Conservation (phyloP, 2,888 invertebrate genomes). For the Sipha maydis region DNA sequence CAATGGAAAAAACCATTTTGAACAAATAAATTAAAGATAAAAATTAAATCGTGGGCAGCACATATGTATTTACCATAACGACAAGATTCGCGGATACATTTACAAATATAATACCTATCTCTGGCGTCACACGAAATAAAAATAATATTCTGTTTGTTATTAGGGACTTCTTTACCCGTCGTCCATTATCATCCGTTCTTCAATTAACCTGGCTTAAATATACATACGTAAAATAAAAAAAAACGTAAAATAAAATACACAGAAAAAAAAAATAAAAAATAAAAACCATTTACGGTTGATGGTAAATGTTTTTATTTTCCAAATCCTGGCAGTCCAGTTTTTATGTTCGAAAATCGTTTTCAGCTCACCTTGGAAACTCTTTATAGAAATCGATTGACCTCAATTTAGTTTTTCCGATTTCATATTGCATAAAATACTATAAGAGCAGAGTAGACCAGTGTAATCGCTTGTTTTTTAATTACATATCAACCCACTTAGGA, state of each 20-base stretch:
- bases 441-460: too few species aligned
- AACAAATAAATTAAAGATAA: background rate
- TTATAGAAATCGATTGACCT: background rate
- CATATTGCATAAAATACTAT: too few species aligned
- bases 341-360: background rate
- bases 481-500: too few species aligned
- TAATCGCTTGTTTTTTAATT: too few species aligned
- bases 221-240: background rate
- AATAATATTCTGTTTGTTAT: constrained; percentile 11
- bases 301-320: background rate
- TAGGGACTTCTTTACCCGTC: constrained; percentile 24
- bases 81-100: constrained; percentile 1
- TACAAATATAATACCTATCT: background rate
- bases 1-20: background rate
- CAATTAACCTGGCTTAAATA: constrained; percentile 9
- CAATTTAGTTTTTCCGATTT: background rate
- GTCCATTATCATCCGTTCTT: background rate
- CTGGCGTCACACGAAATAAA: background rate
- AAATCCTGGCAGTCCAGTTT: background rate
- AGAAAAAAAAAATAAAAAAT: background rate
- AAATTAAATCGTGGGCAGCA: background rate
- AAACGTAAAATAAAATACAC: background rate
- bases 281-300: background rate
- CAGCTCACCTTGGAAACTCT: background rate
- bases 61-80: background rate